These are phyloP conservation scores for Netelia fuscicornis DNA, from an alignment of 2,888 invertebrate genomes.

Conservation along the genomic window DNA sequence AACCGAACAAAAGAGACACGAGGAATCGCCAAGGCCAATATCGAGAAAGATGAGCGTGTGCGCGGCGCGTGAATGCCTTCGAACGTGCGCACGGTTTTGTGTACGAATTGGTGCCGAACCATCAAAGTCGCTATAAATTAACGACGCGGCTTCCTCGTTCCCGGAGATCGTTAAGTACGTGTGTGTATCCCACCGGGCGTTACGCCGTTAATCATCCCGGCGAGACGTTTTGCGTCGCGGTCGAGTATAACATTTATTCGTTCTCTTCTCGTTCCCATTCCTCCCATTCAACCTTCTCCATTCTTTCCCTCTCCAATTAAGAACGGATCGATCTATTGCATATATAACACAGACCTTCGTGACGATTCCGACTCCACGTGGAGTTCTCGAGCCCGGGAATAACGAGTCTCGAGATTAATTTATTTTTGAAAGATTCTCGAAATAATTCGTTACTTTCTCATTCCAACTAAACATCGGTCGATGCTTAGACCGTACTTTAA, in stretches of 20 bases:
- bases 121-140: conserved; percentile 83
- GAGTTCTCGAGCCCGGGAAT: neutral
- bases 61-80: conserved; percentile 36
- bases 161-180: conserved; percentile 74
- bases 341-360: neutral
- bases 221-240: conserved; percentile 53
- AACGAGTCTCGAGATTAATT: neutral
- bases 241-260: conserved; percentile 5
- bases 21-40: conserved; percentile 48
- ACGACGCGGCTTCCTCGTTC: conserved; percentile 82
- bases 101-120: conserved; percentile 75
- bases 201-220: conserved; percentile 69
- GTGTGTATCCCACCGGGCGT: conserved; percentile 53
- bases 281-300: neutral
- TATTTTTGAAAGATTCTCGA: neutral
- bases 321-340: conserved; percentile 30
- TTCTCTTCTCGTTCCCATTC: conserved; percentile 9
- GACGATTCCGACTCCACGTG: neutral
- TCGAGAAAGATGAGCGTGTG: conserved; percentile 35
- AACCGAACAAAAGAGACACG: conserved; percentile 30
- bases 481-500: too few species aligned
- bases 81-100: conserved; percentile 33
- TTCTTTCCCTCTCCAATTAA: conserved; percentile 49
- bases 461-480: too few species aligned
- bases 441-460: too few species aligned